phyloP scores from a whole-genome alignment of 2,797 vertebrate species.

The Peromyscus nudipes region DNA sequence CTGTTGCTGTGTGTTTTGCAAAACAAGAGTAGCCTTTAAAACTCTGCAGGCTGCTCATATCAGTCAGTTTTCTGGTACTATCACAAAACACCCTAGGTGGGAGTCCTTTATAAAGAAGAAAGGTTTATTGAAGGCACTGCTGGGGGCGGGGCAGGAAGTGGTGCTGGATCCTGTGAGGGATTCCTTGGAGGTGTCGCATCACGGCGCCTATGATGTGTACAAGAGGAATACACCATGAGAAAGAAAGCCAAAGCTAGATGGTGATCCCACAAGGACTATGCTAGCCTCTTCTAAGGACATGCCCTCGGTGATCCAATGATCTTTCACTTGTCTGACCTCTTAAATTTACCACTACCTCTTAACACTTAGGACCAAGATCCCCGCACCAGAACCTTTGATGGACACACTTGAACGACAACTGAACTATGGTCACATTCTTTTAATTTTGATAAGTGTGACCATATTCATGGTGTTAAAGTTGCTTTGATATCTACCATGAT shows the following conservation, averaged over 20 bases:
- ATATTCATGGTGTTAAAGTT: neutral
- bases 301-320: accelerated
- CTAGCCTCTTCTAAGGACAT: neutral
- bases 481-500: neutral
- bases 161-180: neutral
- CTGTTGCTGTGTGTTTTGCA: neutral
- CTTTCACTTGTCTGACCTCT: too few relatives aligned
- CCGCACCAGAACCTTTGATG: accelerated
- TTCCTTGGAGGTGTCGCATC: neutral
- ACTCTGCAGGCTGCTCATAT: neutral
- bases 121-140: neutral
- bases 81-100: neutral
- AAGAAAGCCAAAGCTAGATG: neutral
- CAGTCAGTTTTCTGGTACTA: neutral
- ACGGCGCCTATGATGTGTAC: neutral
- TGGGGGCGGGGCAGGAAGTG: neutral
- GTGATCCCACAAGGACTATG: accelerated
- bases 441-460: neutral
- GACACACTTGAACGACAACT: too few relatives aligned
- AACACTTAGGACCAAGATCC: neutral
- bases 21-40: neutral
- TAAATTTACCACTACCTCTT: neutral
- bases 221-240: neutral
- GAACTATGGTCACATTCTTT: neutral
- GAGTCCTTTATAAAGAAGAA: neutral